Conservation (phyloP, 2,113 vertebrate genomes). For the Sphyrna mokarran region DNA sequence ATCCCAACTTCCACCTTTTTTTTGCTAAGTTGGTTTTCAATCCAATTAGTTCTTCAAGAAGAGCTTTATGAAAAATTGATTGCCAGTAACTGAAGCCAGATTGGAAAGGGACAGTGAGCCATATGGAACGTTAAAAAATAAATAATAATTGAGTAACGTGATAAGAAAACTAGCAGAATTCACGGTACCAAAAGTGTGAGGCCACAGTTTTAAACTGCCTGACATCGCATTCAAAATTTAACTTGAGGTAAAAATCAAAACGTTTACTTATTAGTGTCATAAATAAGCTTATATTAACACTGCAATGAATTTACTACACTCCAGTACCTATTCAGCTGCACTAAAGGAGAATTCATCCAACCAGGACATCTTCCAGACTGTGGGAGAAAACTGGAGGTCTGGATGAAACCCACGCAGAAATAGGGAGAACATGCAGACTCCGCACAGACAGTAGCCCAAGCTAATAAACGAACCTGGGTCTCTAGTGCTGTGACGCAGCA, state of each 20-base stretch:
- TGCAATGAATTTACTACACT: too few species aligned
- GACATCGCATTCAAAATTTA: neutral
- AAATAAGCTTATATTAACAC: too few species aligned
- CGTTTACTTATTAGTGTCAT: too few species aligned
- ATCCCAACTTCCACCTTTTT: neutral
- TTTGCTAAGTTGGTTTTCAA: neutral
- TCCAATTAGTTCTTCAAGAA: neutral
- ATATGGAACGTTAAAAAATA: neutral
- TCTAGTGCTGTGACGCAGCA: too few species aligned
- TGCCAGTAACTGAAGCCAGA: neutral
- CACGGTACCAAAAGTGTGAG: neutral
- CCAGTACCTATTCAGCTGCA: too few species aligned
- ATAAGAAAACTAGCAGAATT: neutral
- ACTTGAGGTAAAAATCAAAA: neutral
- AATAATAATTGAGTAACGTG: neutral
- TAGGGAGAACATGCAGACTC: too few species aligned
- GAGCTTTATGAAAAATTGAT: neutral
- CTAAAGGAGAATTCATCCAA: too few species aligned
- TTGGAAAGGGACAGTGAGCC: neutral
- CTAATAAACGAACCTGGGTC: too few species aligned
- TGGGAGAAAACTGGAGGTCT: too few species aligned
- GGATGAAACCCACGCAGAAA: too few species aligned
- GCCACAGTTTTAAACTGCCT: neutral
- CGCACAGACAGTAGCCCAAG: too few species aligned
- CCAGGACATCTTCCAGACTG: too few species aligned